Base-by-base conservation (phyloP, 2,888 invertebrate species). In the Dryobotodes eremita region DNA sequence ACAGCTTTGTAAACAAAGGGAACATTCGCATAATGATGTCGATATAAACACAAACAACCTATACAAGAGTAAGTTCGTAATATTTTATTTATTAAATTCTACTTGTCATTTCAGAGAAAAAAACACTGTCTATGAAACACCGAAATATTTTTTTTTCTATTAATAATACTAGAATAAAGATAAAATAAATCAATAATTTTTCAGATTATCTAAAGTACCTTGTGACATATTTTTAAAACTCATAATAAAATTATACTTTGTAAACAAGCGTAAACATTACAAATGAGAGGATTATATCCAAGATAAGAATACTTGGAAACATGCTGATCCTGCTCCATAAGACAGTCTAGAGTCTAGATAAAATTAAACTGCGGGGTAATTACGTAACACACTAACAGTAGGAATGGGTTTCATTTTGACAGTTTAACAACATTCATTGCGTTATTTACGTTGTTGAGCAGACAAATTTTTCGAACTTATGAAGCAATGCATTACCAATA, bases 1-100 rank as follows among this genome's bases (percentile, higher is more conserved):
- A 83, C 80, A 85, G 85, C 83, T 85, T 89, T 86, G 80, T 85
- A 89, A 89, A 90, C 87, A 90, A 87, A 88, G 82, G 46, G 84
- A 86, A 80, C 73, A 84, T 79, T 84, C 84, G 77, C 80, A 84
- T 90, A 91, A 89, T 86, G 81, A 89, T 85, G 79, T 75, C 61
- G 66, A 71, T 77, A 83, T 79, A 77, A 65, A 83, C 15, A 77
- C 57, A 76, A 71, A 66, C 36, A 55, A 42, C 61, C n/a, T 46
- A 31, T 61, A 7, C 31, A 55, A 36, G 15, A 55, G 10, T 59
- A 57, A 62, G 13, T 70, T 46, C 31, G 13, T 65, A 57, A 48
- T 75, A 65, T 23, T 36, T 36, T 71, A 59, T 53, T 59, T 36
- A 15, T 55, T 11, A 48, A 17, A 36, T 26, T 26, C 65, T 23